Base-by-base conservation (phyloP, 2,113 vertebrate species). In the Scomber colias region DNA sequence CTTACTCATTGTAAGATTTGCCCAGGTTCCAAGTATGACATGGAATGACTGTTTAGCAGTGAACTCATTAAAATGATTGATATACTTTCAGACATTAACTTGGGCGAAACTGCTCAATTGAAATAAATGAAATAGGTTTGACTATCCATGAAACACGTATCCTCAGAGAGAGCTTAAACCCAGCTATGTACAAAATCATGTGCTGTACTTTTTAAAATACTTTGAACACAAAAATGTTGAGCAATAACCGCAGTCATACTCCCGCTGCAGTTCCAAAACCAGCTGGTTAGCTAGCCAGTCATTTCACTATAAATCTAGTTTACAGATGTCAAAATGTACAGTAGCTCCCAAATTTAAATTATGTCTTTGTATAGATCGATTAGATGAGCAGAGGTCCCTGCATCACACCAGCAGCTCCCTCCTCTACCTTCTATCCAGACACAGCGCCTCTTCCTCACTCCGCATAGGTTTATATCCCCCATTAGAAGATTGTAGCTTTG, bases 241-340 rank as follows among this genome's bases (percentile, higher is more conserved):
- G 46, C 70, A 82, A 75, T 64, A 68, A 51, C 76, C 79, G n/a
- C 75, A 77, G 82, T 68, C 61, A 72, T 89, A 77, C 57, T 63
- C 73, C 53, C 48, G 1, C 78, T 74, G 57, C 55, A 24, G 54
- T 71, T 81, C 74, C 69, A 89, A 88, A 85, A 87, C 59, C 64
- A 83, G 76, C 73, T 73, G 79, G 62, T 75, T 69, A 67, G 70
- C 74, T 53, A 71, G 70, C 61, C 71, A 30, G 60, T 82, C 61
- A 70, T 90, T 82, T 86, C 27, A 61, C 63, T 49, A 24, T 83
- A 82, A 79, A 88, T 88, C 75, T 48, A 67, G 50, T 86, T 87
- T 54, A 75, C 61, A 79, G 55, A 79, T 73, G 71, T 86, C 79
- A 80, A 45, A 53, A 73, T 75, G 60, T 27, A 59, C 71, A 66